phyloP scores from a whole-genome alignment of 2,888 invertebrate species.

The Parochlus steinenii region DNA sequence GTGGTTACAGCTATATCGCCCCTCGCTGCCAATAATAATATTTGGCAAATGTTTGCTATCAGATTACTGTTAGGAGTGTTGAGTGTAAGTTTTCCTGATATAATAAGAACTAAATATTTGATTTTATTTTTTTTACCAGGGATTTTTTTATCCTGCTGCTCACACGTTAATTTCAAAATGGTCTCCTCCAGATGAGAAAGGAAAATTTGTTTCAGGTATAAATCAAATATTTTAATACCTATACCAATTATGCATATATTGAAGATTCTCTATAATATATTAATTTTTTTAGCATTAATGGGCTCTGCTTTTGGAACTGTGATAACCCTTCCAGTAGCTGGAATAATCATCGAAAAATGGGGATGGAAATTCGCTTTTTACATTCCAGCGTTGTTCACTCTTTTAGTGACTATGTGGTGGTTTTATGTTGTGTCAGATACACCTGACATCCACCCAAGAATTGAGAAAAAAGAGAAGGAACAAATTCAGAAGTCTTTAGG shows the following conservation, averaged over 20 bases:
- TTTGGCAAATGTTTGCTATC: conserved; percentile 32
- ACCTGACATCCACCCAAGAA: conserved; percentile 44
- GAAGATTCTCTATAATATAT: conserved; percentile 1
- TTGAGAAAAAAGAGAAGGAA: conserved; percentile 41
- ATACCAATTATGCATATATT: no score
- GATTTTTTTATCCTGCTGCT: conserved; percentile 43
- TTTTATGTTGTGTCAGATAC: conserved; percentile 44
- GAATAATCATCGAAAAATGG: conserved; percentile 39
- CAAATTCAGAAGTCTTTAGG: conserved; percentile 45
- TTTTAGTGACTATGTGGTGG: conserved; percentile 41
- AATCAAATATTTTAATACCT: no score
- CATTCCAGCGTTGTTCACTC: conserved; percentile 37
- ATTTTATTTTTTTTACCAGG: conserved; percentile 27
- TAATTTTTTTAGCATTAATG: conserved; percentile 27
- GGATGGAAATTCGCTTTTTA: conserved; percentile 57
- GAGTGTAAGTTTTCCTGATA: conserved; percentile 31
- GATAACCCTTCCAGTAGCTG: conserved; percentile 42
- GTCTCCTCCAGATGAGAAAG: conserved; percentile 58
- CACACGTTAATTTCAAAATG: conserved; percentile 51
- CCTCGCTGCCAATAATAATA: conserved; percentile 33
- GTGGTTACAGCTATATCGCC: conserved; percentile 37
- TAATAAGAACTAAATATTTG: no score
- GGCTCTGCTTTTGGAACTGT: conserved; percentile 15
- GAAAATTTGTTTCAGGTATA: conserved; percentile 51
- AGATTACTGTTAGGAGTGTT: conserved; percentile 38